Evolutionary conservation across 2,888 invertebrate genomes (phyloP).

Genomic region (Patella depressa): DNA sequence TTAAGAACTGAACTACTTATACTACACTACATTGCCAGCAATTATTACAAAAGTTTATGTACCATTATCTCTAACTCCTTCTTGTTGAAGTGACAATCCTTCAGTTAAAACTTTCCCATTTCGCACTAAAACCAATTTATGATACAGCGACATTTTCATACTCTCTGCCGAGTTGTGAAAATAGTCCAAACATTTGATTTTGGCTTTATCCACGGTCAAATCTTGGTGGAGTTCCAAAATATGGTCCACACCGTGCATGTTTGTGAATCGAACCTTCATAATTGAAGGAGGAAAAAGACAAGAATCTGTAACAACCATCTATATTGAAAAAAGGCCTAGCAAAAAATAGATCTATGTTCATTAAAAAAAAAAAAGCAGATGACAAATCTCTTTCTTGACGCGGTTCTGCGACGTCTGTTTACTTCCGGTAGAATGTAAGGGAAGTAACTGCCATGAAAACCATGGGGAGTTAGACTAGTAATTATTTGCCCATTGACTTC

Average conservation of each 20-base stretch:
- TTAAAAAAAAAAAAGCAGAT: background rate
- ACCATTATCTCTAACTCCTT: constrained; percentile 71
- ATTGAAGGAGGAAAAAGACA: constrained; percentile 62
- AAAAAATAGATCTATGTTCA: background rate
- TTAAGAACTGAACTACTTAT: no score
- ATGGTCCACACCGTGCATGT: constrained; percentile 67
- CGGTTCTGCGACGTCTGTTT: no score
- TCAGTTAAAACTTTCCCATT: constrained; percentile 68
- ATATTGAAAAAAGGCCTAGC: constrained; percentile 13
- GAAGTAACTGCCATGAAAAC: no score
- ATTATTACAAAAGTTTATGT: constrained; percentile 21
- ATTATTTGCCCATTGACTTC: no score
- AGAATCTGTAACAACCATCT: constrained; percentile 71
- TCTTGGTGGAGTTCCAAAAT: constrained; percentile 63
- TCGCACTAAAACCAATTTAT: constrained; percentile 69
- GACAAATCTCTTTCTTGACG: no score
- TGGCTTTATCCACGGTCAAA: constrained; percentile 70
- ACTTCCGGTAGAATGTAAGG: no score
- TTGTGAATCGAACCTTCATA: constrained; percentile 68
- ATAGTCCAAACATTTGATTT: constrained; percentile 69
- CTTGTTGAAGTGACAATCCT: constrained; percentile 67
- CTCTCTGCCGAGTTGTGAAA: constrained; percentile 69
- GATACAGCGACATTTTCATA: constrained; percentile 69
- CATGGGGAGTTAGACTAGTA: no score
- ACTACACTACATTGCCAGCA: background rate